Evolutionary conservation across 2,797 vertebrate species (phyloP), one percentile per base, ranked within the genome.

Genomic region (Petrocephalus schoutedeni): DNA sequence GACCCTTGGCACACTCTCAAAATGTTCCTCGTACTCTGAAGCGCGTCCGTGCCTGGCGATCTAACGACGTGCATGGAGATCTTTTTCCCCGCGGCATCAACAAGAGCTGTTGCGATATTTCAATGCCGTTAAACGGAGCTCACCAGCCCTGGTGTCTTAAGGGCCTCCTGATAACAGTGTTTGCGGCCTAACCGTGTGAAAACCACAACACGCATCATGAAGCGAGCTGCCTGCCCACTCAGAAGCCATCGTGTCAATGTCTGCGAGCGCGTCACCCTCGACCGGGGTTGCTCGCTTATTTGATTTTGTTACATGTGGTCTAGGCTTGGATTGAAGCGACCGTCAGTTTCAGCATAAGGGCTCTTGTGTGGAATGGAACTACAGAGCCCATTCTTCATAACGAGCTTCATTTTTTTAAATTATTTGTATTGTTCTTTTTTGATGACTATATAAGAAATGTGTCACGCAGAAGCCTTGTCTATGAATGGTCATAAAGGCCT

Each of bases 191-290:
- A 45, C n/a, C 3, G 19, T 16, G 41, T 21, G 36, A 16, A 23
- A 61, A 16, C 82, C 51, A 32, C 82, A 19, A 64, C 49, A 56
- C 49, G 4, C 36, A 6, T 49, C 21, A 5, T 2, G 2, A 36
- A 56, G 87, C 12, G 32, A 45, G 23, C 45, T 74, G 3, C 32
- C 82, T 49, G 28, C 87, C 87, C 82, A 85, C 87, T 12, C 28
- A 45, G 86, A 54, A 74, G 87, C 49, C 87, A 4, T 53, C 5
- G 59, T 85, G 87, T 88, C 87, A 56, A 56, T 45, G 51, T 83
- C 87, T 71, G 49, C 19, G 49, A 51, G 87, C 45, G 7, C 32
- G 32, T 32, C 28, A n/a, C 5, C 32, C 74, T 59, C 28, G 58
- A 45, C 56, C 1, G 19, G 0, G 12, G 14, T 0, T 12, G 4